Evolutionary conservation across 2,113 vertebrate genomes (phyloP).

Genomic region (Agapornis roseicollis): DNA sequence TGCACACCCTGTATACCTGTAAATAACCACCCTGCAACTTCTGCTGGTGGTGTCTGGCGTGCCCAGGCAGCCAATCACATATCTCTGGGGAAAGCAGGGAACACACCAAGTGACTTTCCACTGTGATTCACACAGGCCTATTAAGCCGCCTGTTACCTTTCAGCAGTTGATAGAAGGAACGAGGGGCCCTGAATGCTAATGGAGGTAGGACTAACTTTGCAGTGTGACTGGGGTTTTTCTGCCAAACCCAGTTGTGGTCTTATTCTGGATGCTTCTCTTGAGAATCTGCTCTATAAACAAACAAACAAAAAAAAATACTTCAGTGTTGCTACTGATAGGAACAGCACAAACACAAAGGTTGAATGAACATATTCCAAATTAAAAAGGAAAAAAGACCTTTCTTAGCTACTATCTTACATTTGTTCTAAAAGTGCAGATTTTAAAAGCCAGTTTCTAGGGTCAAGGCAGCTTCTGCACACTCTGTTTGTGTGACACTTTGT

Average conservation of each 20-base stretch:
- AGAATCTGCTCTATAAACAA: background rate
- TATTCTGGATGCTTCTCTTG: background rate
- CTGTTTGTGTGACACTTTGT: background rate
- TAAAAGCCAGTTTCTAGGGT: background rate
- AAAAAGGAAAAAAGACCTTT: background rate
- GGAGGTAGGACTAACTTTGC: background rate
- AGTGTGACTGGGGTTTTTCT: background rate
- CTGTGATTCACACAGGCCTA: background rate
- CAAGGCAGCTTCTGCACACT: background rate
- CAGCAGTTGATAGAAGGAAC: background rate
- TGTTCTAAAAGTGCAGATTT: background rate
- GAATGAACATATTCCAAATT: background rate
- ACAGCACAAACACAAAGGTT: background rate
- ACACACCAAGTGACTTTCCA: background rate
- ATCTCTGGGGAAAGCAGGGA: background rate
- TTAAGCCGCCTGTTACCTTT: background rate
- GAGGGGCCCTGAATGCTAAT: background rate
- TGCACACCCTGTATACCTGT: background rate
- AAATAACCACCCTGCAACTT: background rate
- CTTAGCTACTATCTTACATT: background rate
- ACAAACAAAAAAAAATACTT: background rate
- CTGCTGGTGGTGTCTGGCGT: background rate
- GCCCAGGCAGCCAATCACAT: background rate
- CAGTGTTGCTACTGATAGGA: background rate
- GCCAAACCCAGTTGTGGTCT: background rate